Conservation (phyloP, 1,140 invertebrate genomes). For the Drosophila albomicans region DNA sequence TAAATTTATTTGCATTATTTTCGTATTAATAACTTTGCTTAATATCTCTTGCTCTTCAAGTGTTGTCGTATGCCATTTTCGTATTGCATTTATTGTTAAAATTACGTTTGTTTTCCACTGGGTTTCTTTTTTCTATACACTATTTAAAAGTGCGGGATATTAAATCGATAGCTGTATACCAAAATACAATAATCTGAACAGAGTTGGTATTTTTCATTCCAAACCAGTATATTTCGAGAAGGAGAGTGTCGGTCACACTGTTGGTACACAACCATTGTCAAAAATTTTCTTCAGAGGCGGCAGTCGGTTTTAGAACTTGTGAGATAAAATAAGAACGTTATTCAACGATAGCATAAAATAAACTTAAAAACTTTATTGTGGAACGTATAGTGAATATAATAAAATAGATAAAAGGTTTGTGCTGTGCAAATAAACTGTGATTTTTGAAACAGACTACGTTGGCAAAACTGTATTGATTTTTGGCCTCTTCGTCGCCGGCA, state of each 20-base stretch:
- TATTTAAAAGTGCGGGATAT: no score
- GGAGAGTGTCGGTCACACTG: background rate
- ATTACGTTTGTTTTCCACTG: no score
- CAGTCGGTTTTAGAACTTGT: background rate
- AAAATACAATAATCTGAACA: no score
- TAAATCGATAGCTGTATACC: no score
- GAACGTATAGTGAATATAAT: background rate
- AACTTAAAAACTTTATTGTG: background rate
- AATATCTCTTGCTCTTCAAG: no score
- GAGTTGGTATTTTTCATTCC: no score
- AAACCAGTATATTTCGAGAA: no score
- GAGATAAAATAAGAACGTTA: background rate
- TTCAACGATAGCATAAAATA: slow-evolving; percentile 18
- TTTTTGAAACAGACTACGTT: background rate
- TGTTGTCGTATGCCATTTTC: no score
- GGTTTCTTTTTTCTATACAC: no score
- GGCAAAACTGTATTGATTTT: slow-evolving; percentile 41
- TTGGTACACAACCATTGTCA: slow-evolving; percentile 9
- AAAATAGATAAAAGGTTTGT: slow-evolving; percentile 24
- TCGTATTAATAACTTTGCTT: no score
- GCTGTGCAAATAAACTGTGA: background rate
- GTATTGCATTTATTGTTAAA: no score
- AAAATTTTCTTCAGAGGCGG: slow-evolving; percentile 28
- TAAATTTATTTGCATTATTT: no score
- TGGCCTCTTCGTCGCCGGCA: slow-evolving; percentile 31